A percentile compares a stretch with the other conserved stretches of the same genome.
Conservation (phyloP, 2,797 vertebrate genomes). For the Erethizon dorsatum region DNA sequence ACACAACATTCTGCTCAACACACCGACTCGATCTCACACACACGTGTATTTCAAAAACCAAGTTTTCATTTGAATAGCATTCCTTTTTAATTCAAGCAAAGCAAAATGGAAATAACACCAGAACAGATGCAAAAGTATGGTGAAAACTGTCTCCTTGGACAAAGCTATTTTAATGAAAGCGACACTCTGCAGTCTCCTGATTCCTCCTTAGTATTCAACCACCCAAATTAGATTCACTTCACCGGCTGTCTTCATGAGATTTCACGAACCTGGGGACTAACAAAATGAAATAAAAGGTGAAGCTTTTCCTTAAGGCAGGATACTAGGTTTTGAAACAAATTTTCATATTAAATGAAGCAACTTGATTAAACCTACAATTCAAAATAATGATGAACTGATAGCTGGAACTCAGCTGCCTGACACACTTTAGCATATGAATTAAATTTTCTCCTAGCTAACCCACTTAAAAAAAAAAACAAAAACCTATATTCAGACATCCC, state of each 20-base stretch:
- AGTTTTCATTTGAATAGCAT: slow-evolving; percentile 78
- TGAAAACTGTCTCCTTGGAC: slow-evolving; percentile 73
- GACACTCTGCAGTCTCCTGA: slow-evolving; percentile 17
- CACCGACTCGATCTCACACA: slow-evolving; percentile 52
- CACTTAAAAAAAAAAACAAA: slow-evolving; percentile 63
- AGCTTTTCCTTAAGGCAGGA: slow-evolving; percentile 57
- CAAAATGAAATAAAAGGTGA: slow-evolving; percentile 75
- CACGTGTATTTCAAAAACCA: slow-evolving; percentile 29
- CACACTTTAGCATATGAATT: slow-evolving; percentile 81
- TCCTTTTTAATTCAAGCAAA: slow-evolving; percentile 79
- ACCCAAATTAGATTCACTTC: slow-evolving; percentile 65
- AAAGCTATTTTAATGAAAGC: slow-evolving; percentile 79
- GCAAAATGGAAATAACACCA: slow-evolving; percentile 71
- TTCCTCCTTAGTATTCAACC: slow-evolving; percentile 66
- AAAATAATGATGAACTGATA: slow-evolving; percentile 76
- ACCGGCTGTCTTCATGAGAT: slow-evolving; percentile 71
- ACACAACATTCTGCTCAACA: slow-evolving; percentile 52
- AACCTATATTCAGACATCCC: slow-evolving; percentile 58
- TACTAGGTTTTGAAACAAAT: slow-evolving; percentile 69
- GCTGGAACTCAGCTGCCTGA: slow-evolving; percentile 73
- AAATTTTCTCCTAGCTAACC: slow-evolving; percentile 79
- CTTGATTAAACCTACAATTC: slow-evolving; percentile 78
- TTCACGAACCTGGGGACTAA: slow-evolving; percentile 62
- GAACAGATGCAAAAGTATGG: slow-evolving; percentile 71
- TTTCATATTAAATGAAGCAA: slow-evolving; percentile 76